phyloP scores from a whole-genome alignment of 1,140 invertebrate species.

The Drosophila obscura region DNA sequence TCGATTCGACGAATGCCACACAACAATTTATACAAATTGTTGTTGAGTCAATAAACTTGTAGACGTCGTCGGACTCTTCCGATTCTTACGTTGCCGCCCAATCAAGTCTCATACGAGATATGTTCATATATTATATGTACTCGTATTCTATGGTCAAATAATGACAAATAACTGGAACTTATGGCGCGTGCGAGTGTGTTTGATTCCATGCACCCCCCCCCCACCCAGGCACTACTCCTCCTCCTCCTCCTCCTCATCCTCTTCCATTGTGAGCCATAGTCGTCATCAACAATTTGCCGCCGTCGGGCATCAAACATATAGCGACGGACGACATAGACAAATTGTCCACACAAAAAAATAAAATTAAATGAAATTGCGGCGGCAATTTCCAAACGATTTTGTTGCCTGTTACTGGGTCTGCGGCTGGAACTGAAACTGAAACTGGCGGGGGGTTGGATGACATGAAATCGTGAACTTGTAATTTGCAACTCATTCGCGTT shows the following conservation, averaged over 20 bases:
- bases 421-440: neutral
- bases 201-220: neutral
- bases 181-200: slow-evolving; percentile 57
- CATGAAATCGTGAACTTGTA: slow-evolving; percentile 73
- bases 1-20: slow-evolving; percentile 44
- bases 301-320: slow-evolving; percentile 35
- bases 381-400: slow-evolving; percentile 68
- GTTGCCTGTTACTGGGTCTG: neutral
- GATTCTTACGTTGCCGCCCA: slow-evolving; percentile 34
- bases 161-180: slow-evolving; percentile 44
- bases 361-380: slow-evolving; percentile 66
- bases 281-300: slow-evolving; percentile 31
- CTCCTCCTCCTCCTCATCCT: neutral
- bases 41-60: slow-evolving; percentile 68
- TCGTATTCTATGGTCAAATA: slow-evolving; percentile 42
- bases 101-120: slow-evolving; percentile 37
- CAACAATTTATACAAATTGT: slow-evolving; percentile 49
- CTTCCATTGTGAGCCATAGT: slow-evolving; percentile 31
- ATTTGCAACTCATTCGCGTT: slow-evolving; percentile 60
- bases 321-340: slow-evolving; percentile 59
- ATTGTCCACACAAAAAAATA: slow-evolving; percentile 57
- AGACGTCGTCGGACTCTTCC: neutral
- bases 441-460: slow-evolving; percentile 13
- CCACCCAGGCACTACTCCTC: too few species aligned
- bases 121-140: slow-evolving; percentile 15